Evolutionary conservation across 1,140 invertebrate genomes (phyloP), one percentile per base, ranked within the genome.

Genomic region (Saccostrea echinata): DNA sequence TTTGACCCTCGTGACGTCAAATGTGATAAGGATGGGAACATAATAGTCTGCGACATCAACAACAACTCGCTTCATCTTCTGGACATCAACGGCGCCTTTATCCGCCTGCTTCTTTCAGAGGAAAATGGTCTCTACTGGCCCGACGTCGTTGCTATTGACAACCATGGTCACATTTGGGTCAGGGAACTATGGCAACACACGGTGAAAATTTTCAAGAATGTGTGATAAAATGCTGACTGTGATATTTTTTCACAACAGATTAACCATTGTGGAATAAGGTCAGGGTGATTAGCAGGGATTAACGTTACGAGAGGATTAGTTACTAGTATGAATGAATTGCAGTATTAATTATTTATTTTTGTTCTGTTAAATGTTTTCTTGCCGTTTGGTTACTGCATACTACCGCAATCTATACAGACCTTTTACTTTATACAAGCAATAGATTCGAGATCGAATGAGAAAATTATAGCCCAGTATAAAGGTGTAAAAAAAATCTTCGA

Each of bases 61-160:
- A 92, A 92, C 85, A 91, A 92, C 76, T 82, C 89, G 24, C 71
- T 92, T 18, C 90, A 91, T 83, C 83, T 92, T 35, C 84, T 92
- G 57, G 91, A 91, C 64, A 80, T 89, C 57, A 88, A 90, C 71
- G 92, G 92, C 16, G 87, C 88, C 71, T 92, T 90, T 82, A 82
- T 88, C 9, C 55, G 89, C 16, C 76, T 89, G 33, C 86, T 92
- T 0, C 33, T 92, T 12, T 84, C 89, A 16, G 90, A 91, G 61
- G 84, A 89, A 64, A 91, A 92, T 85, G 89, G 91, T 18, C 80
- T 92, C 8, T 87, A 91, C 24, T 91, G 89, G 88, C 92, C 92
- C 30, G 89, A 91, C 55, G 87, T 90, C 3, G 88, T 92, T 12
- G 76, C 86, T 11, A 86, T 92, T 68, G 90, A 89, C 55, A 86